Base-by-base conservation (phyloP, 2,113 vertebrate genomes). In the Tor tambroides region DNA sequence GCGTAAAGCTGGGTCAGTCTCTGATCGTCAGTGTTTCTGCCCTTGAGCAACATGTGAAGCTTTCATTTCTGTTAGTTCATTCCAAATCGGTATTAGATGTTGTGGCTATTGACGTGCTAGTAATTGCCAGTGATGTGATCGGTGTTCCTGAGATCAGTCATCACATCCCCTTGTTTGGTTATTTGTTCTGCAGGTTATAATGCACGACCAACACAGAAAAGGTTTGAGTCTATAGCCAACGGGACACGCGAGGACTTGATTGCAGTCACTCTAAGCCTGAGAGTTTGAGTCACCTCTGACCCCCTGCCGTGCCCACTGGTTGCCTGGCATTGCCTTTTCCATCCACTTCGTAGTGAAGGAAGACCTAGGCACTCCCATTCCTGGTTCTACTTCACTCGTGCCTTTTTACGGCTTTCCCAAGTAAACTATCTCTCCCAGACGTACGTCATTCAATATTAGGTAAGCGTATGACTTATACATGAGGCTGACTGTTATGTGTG, bases 241-340 rank as follows among this genome's bases (percentile, higher is more conserved):
- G 95, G 94, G 94, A 94, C 94, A 83, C 92, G 95, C 91, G 92
- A 96, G 97, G 96, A 98, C 96, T 96, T 95, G 93, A 95, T 97
- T 97, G 96, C 96, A 97, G 97, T 97, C 95, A 94, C 96, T 97
- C 96, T 94, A 97, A 97, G 97, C 97, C 97, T 98, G 97, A 94
- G 96, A 97, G 96, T 97, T 97, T 97, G 94, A 93, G 95, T 95
- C 94, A 88, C 90, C 91, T 94, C 88, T 94, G 92, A 94, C 95
- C 93, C 93, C 93, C 94, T 92, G 84, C 88, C 85, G 87, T 92
- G 93, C 90, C 91, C 92, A 85, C 0, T 91, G 86, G 91, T 93
- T 92, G 85, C 90, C 93, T 94, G 93, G 94, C 94, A 92, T 95
- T 94, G 93, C 94, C 93, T 89, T 92, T 93, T 92, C 93, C 46